Base-by-base conservation (phyloP, 2,888 invertebrate species). In the Salpingus planirostris region DNA sequence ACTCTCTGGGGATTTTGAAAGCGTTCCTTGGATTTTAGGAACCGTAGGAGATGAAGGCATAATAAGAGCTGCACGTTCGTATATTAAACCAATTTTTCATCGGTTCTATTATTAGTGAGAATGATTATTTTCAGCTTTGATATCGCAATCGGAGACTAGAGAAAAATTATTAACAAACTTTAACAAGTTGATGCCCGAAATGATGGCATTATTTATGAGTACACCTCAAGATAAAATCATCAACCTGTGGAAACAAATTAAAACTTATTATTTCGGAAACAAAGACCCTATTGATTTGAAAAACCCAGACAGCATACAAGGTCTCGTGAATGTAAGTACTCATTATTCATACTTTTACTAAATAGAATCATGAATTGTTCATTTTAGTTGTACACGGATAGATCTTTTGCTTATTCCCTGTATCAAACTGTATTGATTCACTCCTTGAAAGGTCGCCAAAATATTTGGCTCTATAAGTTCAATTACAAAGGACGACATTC, bases 11-110 rank as follows among this genome's bases (percentile, higher is more conserved):
- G 49, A 52, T 15, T 67, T 66, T 29, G 49, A 52, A 6, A 52
- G 59, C 8, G 59, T 70, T 2, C 70, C 72, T 1, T 66, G 65
- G 61, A 60, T 73, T 42, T 44, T 64, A 3, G 69, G 71, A 3
- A 52, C 62, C 1, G 66, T 66, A 2, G 56, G 64, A 1, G 50
- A 61, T 2, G 71, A 72, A 46, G 72, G 71, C 10, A 63, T 67
- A 1, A 62, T 73, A 6, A 59, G 69, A 24, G 64, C 65, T n/a
- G 57, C 53, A 6, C 18, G 18, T 18, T 6, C 5, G 18, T 18
- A n/a, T n/a, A n/a, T n/a, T n/a, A n/a, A n/a, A n/a, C n/a, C n/a
- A n/a, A n/a, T n/a, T n/a, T n/a, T n/a, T n/a, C n/a, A n/a, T n/a
- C n/a, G n/a, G n/a, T n/a, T n/a, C n/a, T n/a, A n/a, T n/a, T n/a